Percentiles rank a stretch among this genome's conserved stretches.
phyloP scores from a whole-genome alignment of 2,888 invertebrate genomes.

The Melinaea menophilus region DNA sequence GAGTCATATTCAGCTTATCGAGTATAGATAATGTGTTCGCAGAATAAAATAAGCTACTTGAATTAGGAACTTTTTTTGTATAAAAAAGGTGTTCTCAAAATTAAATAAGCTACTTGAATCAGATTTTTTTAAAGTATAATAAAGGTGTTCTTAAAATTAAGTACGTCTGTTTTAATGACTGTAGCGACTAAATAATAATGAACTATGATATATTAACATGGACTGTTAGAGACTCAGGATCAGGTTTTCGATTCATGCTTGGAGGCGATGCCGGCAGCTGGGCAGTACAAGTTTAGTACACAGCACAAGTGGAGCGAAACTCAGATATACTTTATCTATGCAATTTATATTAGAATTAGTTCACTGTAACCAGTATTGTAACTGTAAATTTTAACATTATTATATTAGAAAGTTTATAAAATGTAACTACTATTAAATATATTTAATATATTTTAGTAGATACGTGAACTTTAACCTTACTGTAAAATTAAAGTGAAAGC shows the following conservation, averaged over 20 bases:
- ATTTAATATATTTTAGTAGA: background rate
- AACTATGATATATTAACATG: background rate
- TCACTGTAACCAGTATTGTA: no score
- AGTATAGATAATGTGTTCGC: constrained; percentile 27
- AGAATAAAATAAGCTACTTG: constrained; percentile 26
- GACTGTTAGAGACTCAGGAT: background rate
- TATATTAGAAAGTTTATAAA: no score
- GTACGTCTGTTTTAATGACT: no score
- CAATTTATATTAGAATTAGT: background rate
- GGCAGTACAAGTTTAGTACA: background rate
- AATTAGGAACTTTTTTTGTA: constrained; percentile 12
- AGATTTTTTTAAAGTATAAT: no score
- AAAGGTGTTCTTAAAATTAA: no score
- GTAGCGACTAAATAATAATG: no score
- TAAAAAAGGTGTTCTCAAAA: background rate
- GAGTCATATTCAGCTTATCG: constrained; percentile 30
- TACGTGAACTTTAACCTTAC: constrained; percentile 1
- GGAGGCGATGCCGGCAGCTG: background rate
- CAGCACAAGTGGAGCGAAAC: background rate
- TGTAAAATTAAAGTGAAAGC: constrained; percentile 1
- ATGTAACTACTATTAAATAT: background rate
- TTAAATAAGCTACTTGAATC: no score
- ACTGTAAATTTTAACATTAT: no score
- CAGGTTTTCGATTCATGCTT: constrained; percentile 2
- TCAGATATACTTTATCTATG: background rate